A percentile compares a stretch with the other conserved stretches of the same genome.
Conservation (phyloP, 2,888 invertebrate species). For the Andrena praecox region DNA sequence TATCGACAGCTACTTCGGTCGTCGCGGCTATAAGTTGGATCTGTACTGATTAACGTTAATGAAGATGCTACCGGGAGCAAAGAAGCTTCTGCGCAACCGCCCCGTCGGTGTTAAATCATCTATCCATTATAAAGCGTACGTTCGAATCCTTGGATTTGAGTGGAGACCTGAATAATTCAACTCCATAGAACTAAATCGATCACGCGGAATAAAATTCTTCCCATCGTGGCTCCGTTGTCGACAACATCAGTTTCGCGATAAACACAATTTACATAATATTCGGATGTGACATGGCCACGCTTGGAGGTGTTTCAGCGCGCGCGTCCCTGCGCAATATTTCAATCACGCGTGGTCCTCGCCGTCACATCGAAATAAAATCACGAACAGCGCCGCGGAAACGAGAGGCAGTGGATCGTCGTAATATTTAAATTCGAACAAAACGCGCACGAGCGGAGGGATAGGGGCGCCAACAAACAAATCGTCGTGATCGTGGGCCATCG, state of each 20-base stretch:
- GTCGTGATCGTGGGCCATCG: slow-evolving; percentile 50
- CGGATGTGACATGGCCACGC: not conserved
- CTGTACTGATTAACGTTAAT: slow-evolving; percentile 46
- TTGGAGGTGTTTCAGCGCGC: not conserved
- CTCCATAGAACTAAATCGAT: too few species aligned
- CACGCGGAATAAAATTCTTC: too few species aligned
- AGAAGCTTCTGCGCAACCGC: slow-evolving; percentile 20
- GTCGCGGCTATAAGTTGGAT: slow-evolving; percentile 39
- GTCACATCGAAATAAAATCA: slow-evolving; percentile 4
- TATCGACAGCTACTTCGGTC: slow-evolving; percentile 50
- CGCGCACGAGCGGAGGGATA: not conserved
- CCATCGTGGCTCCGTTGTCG: not conserved
- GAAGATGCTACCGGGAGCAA: slow-evolving; percentile 32
- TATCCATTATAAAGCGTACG: not conserved
- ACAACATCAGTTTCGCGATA: not conserved
- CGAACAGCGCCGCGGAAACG: not conserved
- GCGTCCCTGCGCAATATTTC: not conserved
- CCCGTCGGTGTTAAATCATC: not conserved
- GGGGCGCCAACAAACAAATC: slow-evolving; percentile 39
- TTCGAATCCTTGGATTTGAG: too few species aligned
- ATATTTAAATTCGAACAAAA: slow-evolving; percentile 50
- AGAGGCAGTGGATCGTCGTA: not conserved
- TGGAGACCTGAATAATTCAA: too few species aligned
- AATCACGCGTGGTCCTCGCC: not conserved
- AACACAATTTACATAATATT: not conserved